phyloP scores from a whole-genome alignment of 2,113 vertebrate genomes.

The Cettia cetti region DNA sequence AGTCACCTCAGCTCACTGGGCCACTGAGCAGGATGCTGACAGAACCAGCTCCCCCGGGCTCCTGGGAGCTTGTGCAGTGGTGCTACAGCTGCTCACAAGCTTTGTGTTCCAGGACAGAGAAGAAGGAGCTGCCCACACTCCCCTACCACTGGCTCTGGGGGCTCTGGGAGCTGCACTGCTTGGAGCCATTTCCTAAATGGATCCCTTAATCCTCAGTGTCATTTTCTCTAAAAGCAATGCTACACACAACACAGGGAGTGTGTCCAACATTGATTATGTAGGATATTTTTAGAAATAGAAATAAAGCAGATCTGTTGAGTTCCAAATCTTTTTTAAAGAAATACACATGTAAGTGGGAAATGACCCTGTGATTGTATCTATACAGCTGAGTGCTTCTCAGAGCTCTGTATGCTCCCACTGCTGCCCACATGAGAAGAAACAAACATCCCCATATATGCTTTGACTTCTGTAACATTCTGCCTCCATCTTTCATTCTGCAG shows the following conservation, averaged over 20 bases:
- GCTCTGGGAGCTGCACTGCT: background rate
- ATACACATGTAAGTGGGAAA: background rate
- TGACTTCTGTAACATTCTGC: background rate
- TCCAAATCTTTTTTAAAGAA: background rate
- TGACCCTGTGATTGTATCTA: background rate
- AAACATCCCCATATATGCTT: background rate
- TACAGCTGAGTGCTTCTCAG: background rate
- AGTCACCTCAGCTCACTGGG: background rate
- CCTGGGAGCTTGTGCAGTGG: fast-evolving
- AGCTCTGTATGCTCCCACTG: background rate
- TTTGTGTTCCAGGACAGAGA: fast-evolving
- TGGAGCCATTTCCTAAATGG: background rate
- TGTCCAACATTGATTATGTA: background rate
- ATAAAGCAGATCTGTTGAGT: background rate
- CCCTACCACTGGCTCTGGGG: fast-evolving
- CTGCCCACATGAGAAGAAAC: background rate
- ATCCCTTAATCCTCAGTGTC: background rate
- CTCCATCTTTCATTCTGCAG: background rate
- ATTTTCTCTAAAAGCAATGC: background rate
- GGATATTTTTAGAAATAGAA: background rate
- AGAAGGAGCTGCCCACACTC: background rate
- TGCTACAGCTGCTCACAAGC: background rate
- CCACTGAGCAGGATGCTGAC: fast-evolving
- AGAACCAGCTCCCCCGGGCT: background rate
- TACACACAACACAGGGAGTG: background rate